Evolutionary conservation across 2,797 vertebrate genomes (phyloP), one percentile per base, ranked within the genome.

Genomic region (Poeciliopsis infans): DNA sequence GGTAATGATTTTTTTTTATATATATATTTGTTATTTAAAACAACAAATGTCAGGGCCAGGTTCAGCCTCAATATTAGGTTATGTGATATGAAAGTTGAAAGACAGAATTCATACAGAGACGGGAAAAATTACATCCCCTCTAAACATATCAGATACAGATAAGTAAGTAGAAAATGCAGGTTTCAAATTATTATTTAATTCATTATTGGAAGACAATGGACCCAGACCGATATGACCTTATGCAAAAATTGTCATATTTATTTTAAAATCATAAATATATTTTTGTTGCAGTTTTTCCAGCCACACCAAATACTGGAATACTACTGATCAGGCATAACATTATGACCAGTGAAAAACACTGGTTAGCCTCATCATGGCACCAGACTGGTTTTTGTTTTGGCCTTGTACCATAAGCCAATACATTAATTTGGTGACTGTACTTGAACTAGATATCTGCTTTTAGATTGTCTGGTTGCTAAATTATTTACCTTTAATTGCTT

Each of bases 1-100:
- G 96, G 96, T 97, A 95, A 95, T 83, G 23, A n/a, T 45, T n/a
- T 4, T 41, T 68, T 45, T 0, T n/a, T n/a, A n/a, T n/a, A n/a
- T n/a, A n/a, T n/a, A 70, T 70, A 51, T 51, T 51, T 47, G 20
- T 68, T n/a, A 28, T 70, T n/a, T n/a, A 70, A 70, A 70, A 70
- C 6, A 45, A 16, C 45, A 2, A 45, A 69, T 43, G 11, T 2
- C 16, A 70, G 7, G 18, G 25, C 11, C 25, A 45, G 15, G 5
- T 70, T 70, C 4, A 7, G 41, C 25, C 13, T 41, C 5, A 43
- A 41, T 43, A 23, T 41, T 41, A 25, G 36, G 4, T 5, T 41
- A 20, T 66, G 64, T 68, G 18, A 23, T 41, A 5, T 68, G 23
- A 41, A 41, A 16, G 3, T 41, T 10, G 20, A 68, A 68, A 20